Conservation (phyloP, 2,888 invertebrate genomes). For the Andrena flavipes region DNA sequence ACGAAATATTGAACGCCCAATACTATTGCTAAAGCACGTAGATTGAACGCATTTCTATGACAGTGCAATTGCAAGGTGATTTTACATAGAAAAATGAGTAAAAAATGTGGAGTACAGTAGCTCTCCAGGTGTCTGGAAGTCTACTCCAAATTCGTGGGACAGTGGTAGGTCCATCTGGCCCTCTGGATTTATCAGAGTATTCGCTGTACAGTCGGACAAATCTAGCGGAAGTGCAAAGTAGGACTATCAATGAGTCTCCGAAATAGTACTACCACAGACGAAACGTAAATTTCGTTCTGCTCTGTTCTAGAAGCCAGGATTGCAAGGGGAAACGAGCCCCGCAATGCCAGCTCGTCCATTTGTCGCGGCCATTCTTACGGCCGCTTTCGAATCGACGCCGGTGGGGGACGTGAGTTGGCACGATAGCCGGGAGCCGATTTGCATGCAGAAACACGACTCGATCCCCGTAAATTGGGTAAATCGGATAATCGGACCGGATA, state of each 20-base stretch:
- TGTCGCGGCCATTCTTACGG: conserved; percentile 53
- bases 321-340: conserved; percentile 14
- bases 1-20: neutral
- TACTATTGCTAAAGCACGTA: neutral
- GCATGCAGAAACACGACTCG: conserved; percentile 44
- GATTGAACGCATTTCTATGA: neutral
- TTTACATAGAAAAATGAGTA: neutral
- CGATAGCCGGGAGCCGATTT: conserved; percentile 43
- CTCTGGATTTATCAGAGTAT: no score
- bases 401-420: conserved; percentile 48
- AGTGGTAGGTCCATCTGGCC: no score
- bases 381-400: conserved; percentile 50
- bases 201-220: no score
- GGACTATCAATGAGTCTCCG: neutral
- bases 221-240: neutral
- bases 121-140: no score
- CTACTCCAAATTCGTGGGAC: no score
- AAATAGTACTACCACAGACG: neutral
- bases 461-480: conserved; percentile 47
- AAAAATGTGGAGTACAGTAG: neutral
- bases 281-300: neutral
- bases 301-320: neutral
- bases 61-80: neutral
- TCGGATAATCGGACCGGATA: conserved; percentile 54
- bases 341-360: conserved; percentile 52